These are phyloP conservation scores for Lagodon rhomboides DNA, from an alignment of 2,797 vertebrate species.

Conservation along the genomic window DNA sequence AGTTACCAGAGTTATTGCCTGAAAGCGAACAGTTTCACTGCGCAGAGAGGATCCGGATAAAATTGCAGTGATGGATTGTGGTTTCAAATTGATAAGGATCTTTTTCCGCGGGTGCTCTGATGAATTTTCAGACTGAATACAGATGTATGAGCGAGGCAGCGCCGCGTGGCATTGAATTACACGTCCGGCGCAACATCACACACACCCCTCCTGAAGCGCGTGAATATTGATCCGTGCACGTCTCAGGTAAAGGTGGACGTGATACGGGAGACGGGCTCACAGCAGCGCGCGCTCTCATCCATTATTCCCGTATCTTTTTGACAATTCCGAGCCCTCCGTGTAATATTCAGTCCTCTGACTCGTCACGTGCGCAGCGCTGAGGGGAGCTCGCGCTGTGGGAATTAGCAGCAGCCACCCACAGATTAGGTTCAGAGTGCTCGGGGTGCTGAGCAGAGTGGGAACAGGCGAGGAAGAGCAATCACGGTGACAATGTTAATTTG, in stretches of 20 bases:
- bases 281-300: conserved; percentile 22
- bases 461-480: conserved; percentile 44
- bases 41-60: conserved; percentile 64
- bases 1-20: conserved; percentile 77
- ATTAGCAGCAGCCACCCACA: conserved; percentile 64
- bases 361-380: conserved; percentile 30
- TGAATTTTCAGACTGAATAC: conserved; percentile 69
- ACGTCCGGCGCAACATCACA: conserved; percentile 26
- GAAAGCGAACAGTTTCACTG: conserved; percentile 73
- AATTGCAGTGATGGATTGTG: conserved; percentile 76
- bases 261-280: conserved; percentile 35
- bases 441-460: conserved; percentile 52
- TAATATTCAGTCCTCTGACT: conserved; percentile 59
- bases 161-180: conserved; percentile 35
- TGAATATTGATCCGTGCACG: conserved; percentile 60
- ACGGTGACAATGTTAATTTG: conserved; percentile 59
- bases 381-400: conserved; percentile 52
- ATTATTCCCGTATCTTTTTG: conserved; percentile 57
- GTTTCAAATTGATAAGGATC: conserved; percentile 77
- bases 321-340: conserved; percentile 49
- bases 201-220: conserved; percentile 20
- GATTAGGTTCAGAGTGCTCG: conserved; percentile 51
- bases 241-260: conserved; percentile 57
- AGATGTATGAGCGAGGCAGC: conserved; percentile 47
- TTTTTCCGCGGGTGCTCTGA: conserved; percentile 64